These are phyloP conservation scores for Protonibea diacanthus DNA, from an alignment of 2,797 vertebrate genomes.

Conservation along the genomic window DNA sequence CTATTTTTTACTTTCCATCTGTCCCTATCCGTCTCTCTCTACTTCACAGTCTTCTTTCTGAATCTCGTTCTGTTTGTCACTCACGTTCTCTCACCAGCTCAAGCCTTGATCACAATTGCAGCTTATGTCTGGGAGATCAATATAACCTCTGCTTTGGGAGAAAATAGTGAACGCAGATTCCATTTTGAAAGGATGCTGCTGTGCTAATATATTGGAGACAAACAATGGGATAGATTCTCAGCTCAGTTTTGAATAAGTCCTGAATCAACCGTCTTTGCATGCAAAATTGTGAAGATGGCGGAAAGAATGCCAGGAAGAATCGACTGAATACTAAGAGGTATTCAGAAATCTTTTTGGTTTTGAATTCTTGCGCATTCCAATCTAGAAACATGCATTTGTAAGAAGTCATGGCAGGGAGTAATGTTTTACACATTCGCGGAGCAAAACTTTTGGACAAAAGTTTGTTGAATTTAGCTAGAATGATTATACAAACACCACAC, in stretches of 20 bases:
- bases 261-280: not conserved
- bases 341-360: not conserved
- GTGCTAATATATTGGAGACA: conserved; percentile 4
- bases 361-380: not conserved
- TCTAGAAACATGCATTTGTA: not conserved
- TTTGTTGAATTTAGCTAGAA: not conserved
- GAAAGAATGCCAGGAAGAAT: not conserved
- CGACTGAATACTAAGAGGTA: not conserved
- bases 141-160: not conserved
- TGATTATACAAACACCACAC: not conserved
- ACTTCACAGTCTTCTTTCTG: not conserved
- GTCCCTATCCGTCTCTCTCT: not conserved
- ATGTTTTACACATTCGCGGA: not conserved
- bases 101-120: conserved; percentile 2
- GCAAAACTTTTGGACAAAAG: not conserved
- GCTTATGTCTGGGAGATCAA: not conserved
- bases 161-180: not conserved
- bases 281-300: not conserved
- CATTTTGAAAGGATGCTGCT: not conserved
- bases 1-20: not conserved
- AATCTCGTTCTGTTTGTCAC: not conserved
- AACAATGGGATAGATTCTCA: not conserved
- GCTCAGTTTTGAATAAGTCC: not conserved
- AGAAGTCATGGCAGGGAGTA: not conserved
- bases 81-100: not conserved